A percentile compares a stretch with the other conserved stretches of the same genome.
Evolutionary conservation across 1,140 invertebrate species (phyloP).

Genomic region (Drosophila neocordata): DNA sequence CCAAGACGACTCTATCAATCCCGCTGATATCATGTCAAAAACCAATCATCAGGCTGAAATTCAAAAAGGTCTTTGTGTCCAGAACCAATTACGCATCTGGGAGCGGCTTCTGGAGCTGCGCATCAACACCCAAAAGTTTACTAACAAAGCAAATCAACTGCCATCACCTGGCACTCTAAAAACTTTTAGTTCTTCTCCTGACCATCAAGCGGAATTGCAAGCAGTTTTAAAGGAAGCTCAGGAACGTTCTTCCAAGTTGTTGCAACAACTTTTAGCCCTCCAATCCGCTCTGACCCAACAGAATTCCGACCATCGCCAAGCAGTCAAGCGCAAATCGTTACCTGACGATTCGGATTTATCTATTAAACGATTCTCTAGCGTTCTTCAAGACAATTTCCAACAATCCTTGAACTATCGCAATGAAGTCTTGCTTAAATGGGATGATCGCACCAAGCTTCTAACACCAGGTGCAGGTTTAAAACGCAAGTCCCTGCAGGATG

Average conservation of each 20-base stretch:
- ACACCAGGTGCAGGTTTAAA: conserved; percentile 86
- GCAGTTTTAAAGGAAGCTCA: conserved; percentile 83
- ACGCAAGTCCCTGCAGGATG: conserved; percentile 87
- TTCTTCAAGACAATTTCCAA: conserved; percentile 86
- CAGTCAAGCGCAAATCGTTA: conserved; percentile 82
- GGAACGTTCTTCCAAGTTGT: conserved; percentile 85
- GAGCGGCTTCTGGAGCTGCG: conserved; percentile 91
- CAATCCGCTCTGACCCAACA: conserved; percentile 82
- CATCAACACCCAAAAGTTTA: conserved; percentile 92
- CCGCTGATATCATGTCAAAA: conserved; percentile 61
- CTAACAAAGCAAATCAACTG: conserved; percentile 89
- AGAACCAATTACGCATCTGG: conserved; percentile 91
- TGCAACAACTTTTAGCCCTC: conserved; percentile 87
- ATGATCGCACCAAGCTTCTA: conserved; percentile 92
- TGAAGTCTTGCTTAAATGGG: conserved; percentile 94
- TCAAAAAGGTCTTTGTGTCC: conserved; percentile 90
- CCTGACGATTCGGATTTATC: conserved; percentile 70
- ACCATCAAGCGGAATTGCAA: conserved; percentile 83
- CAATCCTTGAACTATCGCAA: conserved; percentile 89
- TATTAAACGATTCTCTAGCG: conserved; percentile 86
- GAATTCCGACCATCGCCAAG: conserved; percentile 57
- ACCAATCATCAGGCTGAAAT: conserved; percentile 84
- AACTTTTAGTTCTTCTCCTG: conserved; percentile 77
- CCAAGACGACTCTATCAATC: conserved; percentile 73
- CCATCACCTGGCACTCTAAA: conserved; percentile 86